Conservation (phyloP, 2,888 invertebrate species). For the Phymatocera aterrima region DNA sequence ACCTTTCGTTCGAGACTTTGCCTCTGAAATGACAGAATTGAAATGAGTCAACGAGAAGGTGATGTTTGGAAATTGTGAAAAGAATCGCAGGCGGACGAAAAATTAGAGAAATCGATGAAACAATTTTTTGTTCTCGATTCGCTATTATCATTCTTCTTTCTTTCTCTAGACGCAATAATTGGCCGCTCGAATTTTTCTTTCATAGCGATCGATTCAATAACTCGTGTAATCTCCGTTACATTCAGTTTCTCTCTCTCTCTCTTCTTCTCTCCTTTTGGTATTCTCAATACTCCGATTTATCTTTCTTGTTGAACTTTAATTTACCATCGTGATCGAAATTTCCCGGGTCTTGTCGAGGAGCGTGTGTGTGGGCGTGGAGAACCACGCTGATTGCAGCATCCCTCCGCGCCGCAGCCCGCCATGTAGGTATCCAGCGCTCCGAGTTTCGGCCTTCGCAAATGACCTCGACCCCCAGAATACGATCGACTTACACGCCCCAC, state of each 20-base stretch:
- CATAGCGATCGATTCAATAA: not conserved
- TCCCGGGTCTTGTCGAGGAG: conserved; percentile 13
- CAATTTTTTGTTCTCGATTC: not conserved
- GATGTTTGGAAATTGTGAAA: not conserved
- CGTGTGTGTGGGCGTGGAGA: conserved; percentile 24
- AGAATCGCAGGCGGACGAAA: not conserved
- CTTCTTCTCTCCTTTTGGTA: not conserved
- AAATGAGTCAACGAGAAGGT: not conserved
- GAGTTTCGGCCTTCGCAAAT: conserved; percentile 9
- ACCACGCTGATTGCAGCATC: conserved; percentile 42
- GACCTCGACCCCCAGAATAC: conserved; percentile 37
- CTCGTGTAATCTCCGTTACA: no score
- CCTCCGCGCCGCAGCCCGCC: not conserved
- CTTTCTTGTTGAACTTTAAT: not conserved
- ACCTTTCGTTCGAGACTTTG: conserved; percentile 7
- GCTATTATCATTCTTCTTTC: not conserved
- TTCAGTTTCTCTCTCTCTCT: not conserved
- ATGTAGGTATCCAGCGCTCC: no score
- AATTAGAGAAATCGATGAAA: not conserved
- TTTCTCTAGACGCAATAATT: not conserved
- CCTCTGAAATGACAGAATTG: not conserved
- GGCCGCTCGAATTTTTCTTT: not conserved
- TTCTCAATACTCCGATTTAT: not conserved
- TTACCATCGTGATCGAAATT: not conserved
- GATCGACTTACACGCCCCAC: conserved; percentile 34